Evolutionary conservation across 2,888 invertebrate species (phyloP).

Genomic region (Schizaphis graminum): DNA sequence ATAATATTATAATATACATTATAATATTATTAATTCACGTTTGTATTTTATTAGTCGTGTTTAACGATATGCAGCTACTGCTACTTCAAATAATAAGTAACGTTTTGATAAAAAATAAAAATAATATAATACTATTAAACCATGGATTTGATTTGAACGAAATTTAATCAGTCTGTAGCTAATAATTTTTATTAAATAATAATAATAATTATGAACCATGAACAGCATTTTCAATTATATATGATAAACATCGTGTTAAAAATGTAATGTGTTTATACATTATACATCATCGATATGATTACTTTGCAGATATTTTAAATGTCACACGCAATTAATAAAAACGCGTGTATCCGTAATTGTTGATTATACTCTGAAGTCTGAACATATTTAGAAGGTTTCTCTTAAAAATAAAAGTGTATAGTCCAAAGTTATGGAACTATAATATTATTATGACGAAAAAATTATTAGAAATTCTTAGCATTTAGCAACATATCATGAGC

Average conservation of each 20-base stretch:
- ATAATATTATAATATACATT: too few relatives aligned
- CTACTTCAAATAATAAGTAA: neutral
- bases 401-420: neutral
- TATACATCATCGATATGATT: neutral
- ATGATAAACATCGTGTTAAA: neutral
- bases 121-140: too few relatives aligned
- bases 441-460: neutral
- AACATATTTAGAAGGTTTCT: constrained; percentile 9
- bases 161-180: neutral
- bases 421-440: constrained; percentile 21
- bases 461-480: neutral
- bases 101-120: neutral
- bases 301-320: neutral
- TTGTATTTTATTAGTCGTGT: neutral
- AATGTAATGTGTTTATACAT: neutral
- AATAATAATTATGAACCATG: neutral
- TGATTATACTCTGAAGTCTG: constrained; percentile 11
- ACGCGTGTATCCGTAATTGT: neutral
- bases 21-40: neutral
- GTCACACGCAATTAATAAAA: neutral
- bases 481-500: neutral
- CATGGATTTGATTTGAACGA: neutral
- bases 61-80: neutral
- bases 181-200: neutral
- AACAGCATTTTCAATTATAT: neutral